phyloP scores from a whole-genome alignment of 1,140 invertebrate genomes.

The Pseudachorutes palmiensis region DNA sequence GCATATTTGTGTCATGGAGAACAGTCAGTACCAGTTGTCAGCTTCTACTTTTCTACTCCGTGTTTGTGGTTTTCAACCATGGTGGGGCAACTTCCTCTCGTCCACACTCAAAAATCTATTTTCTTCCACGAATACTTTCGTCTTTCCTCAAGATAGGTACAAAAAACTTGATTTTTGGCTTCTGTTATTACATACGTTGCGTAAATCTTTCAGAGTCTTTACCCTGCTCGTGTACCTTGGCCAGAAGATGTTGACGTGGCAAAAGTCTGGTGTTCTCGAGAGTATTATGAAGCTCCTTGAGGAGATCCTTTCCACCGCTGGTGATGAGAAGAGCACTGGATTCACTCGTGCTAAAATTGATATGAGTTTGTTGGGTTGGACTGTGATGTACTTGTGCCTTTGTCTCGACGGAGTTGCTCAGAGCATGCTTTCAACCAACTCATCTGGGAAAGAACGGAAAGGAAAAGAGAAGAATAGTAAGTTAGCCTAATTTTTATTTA shows the following conservation, averaged over 20 bases:
- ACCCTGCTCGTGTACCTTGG: constrained; percentile 77
- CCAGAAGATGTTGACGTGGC: constrained; percentile 60
- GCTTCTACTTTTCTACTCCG: constrained; percentile 67
- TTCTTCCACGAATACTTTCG: constrained; percentile 62
- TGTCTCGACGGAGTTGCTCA: constrained; percentile 34
- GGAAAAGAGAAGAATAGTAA: constrained; percentile 1
- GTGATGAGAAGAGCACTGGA: constrained; percentile 24
- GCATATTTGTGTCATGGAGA: constrained; percentile 55
- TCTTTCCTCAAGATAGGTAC: constrained; percentile 78
- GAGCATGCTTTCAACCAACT: neutral
- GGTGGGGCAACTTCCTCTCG: constrained; percentile 82
- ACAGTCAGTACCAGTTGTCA: constrained; percentile 58
- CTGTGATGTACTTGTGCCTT: constrained; percentile 35
- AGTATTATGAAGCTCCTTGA: constrained; percentile 44
- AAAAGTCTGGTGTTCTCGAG: constrained; percentile 45
- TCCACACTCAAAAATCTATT: constrained; percentile 70
- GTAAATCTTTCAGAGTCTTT: constrained; percentile 59
- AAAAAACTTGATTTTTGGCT: neutral
- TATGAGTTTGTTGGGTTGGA: constrained; percentile 36
- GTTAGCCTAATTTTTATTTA: neutral
- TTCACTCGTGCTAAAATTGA: constrained; percentile 36
- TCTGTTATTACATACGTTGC: constrained; percentile 3
- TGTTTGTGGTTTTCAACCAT: constrained; percentile 65
- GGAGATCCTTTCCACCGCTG: constrained; percentile 45
- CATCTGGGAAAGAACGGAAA: neutral